phyloP scores from a whole-genome alignment of 2,797 vertebrate species.

The Rhinogobio ventralis region DNA sequence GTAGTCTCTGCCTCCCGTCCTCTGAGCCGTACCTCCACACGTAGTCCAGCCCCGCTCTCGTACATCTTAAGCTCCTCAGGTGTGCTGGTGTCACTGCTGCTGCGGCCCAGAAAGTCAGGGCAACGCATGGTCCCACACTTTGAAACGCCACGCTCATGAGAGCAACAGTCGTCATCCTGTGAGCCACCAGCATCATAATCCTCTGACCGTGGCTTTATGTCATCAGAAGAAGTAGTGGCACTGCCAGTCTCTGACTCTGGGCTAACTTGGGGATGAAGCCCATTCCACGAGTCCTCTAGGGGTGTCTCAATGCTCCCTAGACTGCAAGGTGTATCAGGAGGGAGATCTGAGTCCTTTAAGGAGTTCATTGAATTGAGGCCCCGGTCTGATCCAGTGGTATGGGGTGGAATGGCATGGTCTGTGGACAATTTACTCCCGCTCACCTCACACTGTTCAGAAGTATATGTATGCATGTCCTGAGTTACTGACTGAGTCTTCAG shows the following conservation, averaged over 20 bases:
- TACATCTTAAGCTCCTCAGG: slow-evolving; percentile 96
- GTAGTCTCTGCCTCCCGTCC: slow-evolving; percentile 84
- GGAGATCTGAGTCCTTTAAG: slow-evolving; percentile 76
- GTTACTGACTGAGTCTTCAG: slow-evolving; percentile 33
- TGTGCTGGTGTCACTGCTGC: slow-evolving; percentile 98
- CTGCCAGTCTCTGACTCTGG: slow-evolving; percentile 94
- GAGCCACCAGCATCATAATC: slow-evolving; percentile 98
- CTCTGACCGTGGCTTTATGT: slow-evolving; percentile 97
- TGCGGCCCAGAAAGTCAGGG: slow-evolving; percentile 95
- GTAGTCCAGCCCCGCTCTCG: slow-evolving; percentile 87
- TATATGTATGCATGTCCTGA: slow-evolving; percentile 39
- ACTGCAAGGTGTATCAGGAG: slow-evolving; percentile 80
- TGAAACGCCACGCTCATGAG: slow-evolving; percentile 90
- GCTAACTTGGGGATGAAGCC: slow-evolving; percentile 85
- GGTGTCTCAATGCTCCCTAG: slow-evolving; percentile 79
- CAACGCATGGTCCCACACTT: slow-evolving; percentile 95
- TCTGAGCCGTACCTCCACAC: slow-evolving; percentile 89
- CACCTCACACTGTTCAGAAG: slow-evolving; percentile 49
- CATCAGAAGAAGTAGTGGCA: slow-evolving; percentile 95
- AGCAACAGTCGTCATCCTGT: slow-evolving; percentile 95
- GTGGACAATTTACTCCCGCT: slow-evolving; percentile 50
- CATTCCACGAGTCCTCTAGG: slow-evolving; percentile 84
- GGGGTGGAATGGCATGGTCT: slow-evolving; percentile 38
- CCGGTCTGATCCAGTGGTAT: slow-evolving; percentile 46
- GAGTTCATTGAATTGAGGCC: slow-evolving; percentile 63